A percentile compares a stretch with the other conserved stretches of the same genome.
phyloP scores from a whole-genome alignment of 2,113 vertebrate genomes.

The Pampusana beccarii region DNA sequence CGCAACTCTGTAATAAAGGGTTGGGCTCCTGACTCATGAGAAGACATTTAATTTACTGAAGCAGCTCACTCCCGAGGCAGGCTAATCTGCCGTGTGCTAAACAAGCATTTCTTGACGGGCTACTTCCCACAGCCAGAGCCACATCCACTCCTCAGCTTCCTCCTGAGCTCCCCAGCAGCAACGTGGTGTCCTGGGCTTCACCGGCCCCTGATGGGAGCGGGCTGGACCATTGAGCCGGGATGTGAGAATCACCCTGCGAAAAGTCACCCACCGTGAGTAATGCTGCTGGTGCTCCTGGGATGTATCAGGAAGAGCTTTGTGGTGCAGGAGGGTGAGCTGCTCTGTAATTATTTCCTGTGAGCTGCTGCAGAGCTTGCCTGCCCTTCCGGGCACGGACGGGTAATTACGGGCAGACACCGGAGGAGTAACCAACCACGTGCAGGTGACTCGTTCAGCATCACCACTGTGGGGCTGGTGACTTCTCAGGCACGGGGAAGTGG shows the following conservation, averaged over 20 bases:
- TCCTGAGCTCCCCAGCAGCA: background rate
- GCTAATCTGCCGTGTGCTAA: background rate
- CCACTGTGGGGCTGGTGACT: background rate
- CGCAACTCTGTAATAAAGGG: background rate
- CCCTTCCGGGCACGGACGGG: background rate
- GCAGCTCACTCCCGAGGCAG: background rate
- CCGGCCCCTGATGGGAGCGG: background rate
- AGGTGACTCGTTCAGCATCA: background rate
- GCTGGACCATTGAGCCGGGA: background rate
- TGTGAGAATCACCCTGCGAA: background rate
- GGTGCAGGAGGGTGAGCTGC: slow-evolving; percentile 6
- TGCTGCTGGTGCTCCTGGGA: background rate
- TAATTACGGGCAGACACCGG: background rate
- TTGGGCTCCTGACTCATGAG: background rate
- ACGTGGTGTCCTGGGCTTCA: background rate
- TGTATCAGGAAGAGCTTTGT: background rate
- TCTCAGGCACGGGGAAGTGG: background rate
- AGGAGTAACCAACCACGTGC: background rate
- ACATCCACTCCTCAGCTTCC: background rate
- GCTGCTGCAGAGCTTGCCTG: background rate
- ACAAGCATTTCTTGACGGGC: slow-evolving; percentile 34
- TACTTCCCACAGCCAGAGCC: background rate
- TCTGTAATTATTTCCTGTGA: slow-evolving; percentile 36
- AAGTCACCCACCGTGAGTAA: background rate
- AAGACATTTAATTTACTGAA: background rate